A percentile compares a stretch with the other conserved stretches of the same genome.
These are phyloP conservation scores for Hippoglossus hippoglossus DNA, from an alignment of 2,797 vertebrate species.

Conservation along the genomic window DNA sequence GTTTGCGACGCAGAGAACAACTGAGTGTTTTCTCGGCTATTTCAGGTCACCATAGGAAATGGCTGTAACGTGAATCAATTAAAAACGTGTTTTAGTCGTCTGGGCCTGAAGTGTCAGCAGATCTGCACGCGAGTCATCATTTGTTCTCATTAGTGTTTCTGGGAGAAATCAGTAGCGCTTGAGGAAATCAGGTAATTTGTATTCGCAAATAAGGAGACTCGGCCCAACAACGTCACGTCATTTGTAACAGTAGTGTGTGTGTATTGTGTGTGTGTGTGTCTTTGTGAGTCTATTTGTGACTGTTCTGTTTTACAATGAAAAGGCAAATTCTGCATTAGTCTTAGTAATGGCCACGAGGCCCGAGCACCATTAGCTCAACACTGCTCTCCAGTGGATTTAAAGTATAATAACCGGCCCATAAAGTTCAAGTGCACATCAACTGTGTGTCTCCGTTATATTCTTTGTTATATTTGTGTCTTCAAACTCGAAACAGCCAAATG, in stretches of 20 bases:
- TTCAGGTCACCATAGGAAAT: slow-evolving; percentile 59
- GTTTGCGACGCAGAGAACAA: slow-evolving; percentile 22
- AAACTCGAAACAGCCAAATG: background rate
- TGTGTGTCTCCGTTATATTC: background rate
- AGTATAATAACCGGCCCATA: slow-evolving; percentile 18
- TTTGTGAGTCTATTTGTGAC: slow-evolving; percentile 47
- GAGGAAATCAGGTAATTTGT: slow-evolving; percentile 83
- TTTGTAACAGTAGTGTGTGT: slow-evolving; percentile 68
- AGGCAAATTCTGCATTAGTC: slow-evolving; percentile 64
- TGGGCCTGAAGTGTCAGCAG: slow-evolving; percentile 80
- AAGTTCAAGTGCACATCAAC: slow-evolving; percentile 32
- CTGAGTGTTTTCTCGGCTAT: slow-evolving; percentile 7
- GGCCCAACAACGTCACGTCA: slow-evolving; percentile 56
- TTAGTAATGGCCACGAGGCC: slow-evolving; percentile 43
- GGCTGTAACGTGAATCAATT: slow-evolving; percentile 80
- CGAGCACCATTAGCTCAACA: slow-evolving; percentile 74
- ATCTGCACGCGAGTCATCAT: slow-evolving; percentile 77
- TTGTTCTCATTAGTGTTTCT: slow-evolving; percentile 86
- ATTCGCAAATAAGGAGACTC: slow-evolving; percentile 78
- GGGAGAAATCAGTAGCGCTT: slow-evolving; percentile 83
- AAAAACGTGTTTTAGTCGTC: slow-evolving; percentile 73
- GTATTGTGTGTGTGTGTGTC: slow-evolving; percentile 18
- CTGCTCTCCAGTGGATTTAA: slow-evolving; percentile 75
- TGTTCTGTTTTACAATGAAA: slow-evolving; percentile 63
- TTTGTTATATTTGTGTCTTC: background rate